Evolutionary conservation across 2,888 invertebrate species (phyloP).

Genomic region (Stenodera caucasica): DNA sequence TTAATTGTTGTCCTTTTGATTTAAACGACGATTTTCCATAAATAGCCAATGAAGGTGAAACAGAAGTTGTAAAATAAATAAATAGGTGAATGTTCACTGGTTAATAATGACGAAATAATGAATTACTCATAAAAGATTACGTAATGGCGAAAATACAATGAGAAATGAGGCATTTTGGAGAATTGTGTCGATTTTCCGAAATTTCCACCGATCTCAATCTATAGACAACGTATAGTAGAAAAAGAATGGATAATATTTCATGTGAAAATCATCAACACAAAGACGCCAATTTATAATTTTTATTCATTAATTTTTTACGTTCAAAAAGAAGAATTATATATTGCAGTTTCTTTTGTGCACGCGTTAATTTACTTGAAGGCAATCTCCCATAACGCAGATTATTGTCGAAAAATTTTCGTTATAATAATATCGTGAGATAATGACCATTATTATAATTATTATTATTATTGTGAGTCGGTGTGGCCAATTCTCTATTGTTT

Average conservation of each 20-base stretch:
- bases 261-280: conserved; percentile 11
- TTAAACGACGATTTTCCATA: neutral
- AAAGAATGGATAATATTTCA: neutral
- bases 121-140: neutral
- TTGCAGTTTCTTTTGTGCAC: neutral
- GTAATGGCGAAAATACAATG: neutral
- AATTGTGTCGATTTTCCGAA: no score
- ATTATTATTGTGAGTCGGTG: no score
- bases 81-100: neutral
- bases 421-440: conserved; percentile 28
- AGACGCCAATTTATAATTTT: neutral
- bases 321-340: neutral
- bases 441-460: neutral
- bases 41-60: conserved; percentile 1
- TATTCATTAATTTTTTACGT: neutral
- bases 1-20: neutral
- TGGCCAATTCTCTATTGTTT: no score
- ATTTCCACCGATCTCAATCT: no score
- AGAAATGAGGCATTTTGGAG: no score
- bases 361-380: conserved; percentile 18
- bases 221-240: no score
- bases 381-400: conserved; percentile 30
- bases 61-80: neutral
- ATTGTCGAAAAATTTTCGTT: conserved; percentile 31
- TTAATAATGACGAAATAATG: neutral